These are phyloP conservation scores for Leptothorax acervorum DNA, from an alignment of 2,888 invertebrate species.

Conservation along the genomic window DNA sequence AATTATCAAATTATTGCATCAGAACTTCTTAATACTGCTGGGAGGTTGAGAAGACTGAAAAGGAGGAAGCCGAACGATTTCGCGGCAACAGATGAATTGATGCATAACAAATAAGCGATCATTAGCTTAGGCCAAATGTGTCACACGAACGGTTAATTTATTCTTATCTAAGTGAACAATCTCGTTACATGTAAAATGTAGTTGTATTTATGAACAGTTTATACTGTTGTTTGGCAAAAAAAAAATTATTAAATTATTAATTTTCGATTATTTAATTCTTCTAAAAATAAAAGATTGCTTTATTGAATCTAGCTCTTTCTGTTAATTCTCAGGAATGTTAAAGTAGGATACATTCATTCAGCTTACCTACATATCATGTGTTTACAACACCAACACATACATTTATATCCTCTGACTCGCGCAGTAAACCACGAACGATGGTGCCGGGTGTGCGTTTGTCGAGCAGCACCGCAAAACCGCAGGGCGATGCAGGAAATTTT, in stretches of 20 bases:
- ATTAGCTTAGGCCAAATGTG: no score
- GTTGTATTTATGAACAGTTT: no score
- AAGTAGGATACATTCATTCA: neutral
- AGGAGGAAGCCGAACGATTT: no score
- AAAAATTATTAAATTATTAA: neutral
- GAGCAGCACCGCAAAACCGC: conserved; percentile 75
- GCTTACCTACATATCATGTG: neutral
- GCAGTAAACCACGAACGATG: conserved; percentile 49
- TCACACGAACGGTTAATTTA: no score
- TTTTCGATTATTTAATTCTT: neutral
- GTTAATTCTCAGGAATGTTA: neutral
- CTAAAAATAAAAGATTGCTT: neutral
- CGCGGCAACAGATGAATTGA: no score
- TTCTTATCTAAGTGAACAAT: no score
- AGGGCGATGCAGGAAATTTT: conserved; percentile 73
- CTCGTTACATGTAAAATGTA: no score
- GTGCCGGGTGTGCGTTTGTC: conserved; percentile 67
- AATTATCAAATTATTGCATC: neutral
- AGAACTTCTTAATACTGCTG: no score
- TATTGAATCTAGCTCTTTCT: no score
- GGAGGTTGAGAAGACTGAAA: no score
- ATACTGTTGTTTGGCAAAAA: no score
- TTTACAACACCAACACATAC: conserved; percentile 1
- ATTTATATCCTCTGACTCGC: neutral
- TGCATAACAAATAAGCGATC: no score